Conservation (phyloP, 1,140 invertebrate genomes). For the Apis laboriosa region DNA sequence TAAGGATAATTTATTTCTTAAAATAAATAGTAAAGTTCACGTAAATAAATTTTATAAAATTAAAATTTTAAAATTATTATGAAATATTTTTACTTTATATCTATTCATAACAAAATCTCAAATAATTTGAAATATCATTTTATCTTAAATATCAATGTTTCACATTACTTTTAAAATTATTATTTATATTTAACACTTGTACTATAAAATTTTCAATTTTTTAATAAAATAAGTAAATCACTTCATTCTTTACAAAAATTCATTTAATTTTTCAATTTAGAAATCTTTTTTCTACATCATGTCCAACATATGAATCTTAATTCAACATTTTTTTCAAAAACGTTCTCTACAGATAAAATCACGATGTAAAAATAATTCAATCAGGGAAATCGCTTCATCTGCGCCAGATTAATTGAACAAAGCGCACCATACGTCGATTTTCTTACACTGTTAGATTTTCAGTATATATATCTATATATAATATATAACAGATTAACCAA, state of each 20-base stretch:
- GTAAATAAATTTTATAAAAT: no score
- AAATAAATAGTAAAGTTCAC: no score
- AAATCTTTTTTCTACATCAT: background rate
- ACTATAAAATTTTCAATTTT: no score
- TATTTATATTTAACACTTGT: no score
- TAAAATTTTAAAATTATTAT: no score
- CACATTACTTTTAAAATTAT: no score
- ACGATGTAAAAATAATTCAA: slow-evolving; percentile 61
- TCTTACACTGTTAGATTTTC: background rate
- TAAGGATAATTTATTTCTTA: no score
- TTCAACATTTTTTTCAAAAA: slow-evolving; percentile 1
- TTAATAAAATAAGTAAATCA: no score
- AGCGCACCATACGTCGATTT: background rate
- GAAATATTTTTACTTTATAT: no score
- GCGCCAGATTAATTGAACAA: slow-evolving; percentile 22
- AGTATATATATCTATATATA: background rate
- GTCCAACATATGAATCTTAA: background rate
- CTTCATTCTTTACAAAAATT: background rate
- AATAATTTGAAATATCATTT: no score
- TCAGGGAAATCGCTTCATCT: slow-evolving; percentile 56
- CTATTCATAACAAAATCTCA: no score
- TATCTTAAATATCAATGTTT: no score
- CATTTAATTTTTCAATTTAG: background rate
- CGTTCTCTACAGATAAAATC: slow-evolving; percentile 27
- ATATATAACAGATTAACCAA: slow-evolving; percentile 27